Conservation (phyloP, 1,140 invertebrate species). For the Glossosoma conforme region DNA sequence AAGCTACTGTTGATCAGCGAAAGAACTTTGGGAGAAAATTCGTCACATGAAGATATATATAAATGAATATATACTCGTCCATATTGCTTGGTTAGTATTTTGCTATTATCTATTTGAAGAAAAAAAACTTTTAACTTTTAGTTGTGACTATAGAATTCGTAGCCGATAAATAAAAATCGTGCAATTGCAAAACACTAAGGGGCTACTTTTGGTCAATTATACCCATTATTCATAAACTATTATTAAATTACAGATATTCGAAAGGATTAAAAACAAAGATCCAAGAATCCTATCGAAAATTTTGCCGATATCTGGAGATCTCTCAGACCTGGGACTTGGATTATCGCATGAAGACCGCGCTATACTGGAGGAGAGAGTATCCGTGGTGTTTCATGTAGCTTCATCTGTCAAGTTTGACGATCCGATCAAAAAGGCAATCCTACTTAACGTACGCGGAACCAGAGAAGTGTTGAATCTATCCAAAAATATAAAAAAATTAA, state of each 20-base stretch:
- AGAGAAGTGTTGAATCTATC: slow-evolving; percentile 51
- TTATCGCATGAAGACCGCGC: slow-evolving; percentile 14
- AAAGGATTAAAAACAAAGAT: slow-evolving; percentile 47
- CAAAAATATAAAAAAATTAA: slow-evolving; percentile 52
- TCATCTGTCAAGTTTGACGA: slow-evolving; percentile 64
- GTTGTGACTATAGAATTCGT: too few relatives aligned
- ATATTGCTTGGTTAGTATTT: too few relatives aligned
- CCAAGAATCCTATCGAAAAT: slow-evolving; percentile 43
- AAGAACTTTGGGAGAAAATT: too few relatives aligned
- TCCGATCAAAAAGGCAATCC: slow-evolving; percentile 54
- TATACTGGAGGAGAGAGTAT: slow-evolving; percentile 36
- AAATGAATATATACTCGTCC: too few relatives aligned
- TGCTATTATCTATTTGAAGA: too few relatives aligned
- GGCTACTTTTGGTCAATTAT: too few relatives aligned
- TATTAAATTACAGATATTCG: slow-evolving; percentile 26
- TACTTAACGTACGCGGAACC: slow-evolving; percentile 51
- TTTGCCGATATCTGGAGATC: slow-evolving; percentile 55
- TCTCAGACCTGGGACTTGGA: slow-evolving; percentile 37
- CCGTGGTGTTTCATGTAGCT: slow-evolving; percentile 23
- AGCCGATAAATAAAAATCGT: too few relatives aligned
- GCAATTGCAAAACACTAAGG: too few relatives aligned
- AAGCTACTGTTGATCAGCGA: too few relatives aligned
- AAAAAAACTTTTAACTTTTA: too few relatives aligned
- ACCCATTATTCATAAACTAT: too few relatives aligned
- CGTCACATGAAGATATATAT: too few relatives aligned